phyloP scores from a whole-genome alignment of 1,140 invertebrate genomes.

The Propsilocerus akamusi region DNA sequence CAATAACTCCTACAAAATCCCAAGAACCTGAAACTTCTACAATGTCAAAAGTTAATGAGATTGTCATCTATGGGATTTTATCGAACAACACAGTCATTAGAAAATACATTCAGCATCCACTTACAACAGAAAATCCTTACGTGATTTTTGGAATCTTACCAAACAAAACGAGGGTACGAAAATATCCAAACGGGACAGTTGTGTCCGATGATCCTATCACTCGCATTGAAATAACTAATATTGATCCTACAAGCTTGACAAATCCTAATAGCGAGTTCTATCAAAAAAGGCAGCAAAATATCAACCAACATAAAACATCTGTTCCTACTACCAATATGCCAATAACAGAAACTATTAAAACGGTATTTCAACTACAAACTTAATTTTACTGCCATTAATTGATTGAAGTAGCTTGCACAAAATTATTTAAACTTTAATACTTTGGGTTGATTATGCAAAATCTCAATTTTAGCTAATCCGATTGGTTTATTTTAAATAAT shows the following conservation, averaged over 20 bases:
- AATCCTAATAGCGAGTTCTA: slow-evolving; percentile 26
- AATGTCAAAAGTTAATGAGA: no score
- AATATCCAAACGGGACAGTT: slow-evolving; percentile 51
- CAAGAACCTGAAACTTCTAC: background rate
- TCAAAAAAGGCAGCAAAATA: background rate
- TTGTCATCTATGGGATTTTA: slow-evolving; percentile 47
- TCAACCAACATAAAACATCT: background rate
- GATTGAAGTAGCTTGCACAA: no score
- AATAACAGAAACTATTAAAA: background rate
- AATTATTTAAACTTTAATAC: no score
- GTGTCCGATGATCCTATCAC: slow-evolving; percentile 32
- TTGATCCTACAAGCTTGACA: slow-evolving; percentile 30
- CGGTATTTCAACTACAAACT: background rate
- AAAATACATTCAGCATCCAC: slow-evolving; percentile 43
- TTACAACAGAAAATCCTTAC: slow-evolving; percentile 44
- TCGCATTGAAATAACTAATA: slow-evolving; percentile 12
- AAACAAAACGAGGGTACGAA: slow-evolving; percentile 50
- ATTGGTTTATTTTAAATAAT: no score
- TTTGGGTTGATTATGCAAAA: no score
- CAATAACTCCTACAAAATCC: background rate
- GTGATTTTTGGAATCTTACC: slow-evolving; percentile 50
- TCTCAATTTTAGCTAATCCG: no score
- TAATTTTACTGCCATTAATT: background rate
- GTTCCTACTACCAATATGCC: background rate
- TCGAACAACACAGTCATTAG: slow-evolving; percentile 54